Evolutionary conservation across 2,888 invertebrate species (phyloP).

Genomic region (Vesta saturnalis): DNA sequence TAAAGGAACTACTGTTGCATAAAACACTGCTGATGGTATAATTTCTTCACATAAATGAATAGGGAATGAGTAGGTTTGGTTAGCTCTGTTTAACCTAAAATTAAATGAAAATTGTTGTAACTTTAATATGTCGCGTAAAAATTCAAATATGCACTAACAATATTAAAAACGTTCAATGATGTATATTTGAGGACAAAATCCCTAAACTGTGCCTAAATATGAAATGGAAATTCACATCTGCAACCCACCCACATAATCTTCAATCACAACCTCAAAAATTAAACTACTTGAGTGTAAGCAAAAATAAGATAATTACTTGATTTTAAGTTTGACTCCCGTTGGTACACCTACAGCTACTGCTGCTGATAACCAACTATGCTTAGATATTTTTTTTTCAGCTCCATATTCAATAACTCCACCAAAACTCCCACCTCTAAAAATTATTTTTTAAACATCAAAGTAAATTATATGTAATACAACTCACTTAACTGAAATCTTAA

Average conservation of each 20-base stretch:
- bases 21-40: conserved; percentile 89
- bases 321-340: conserved; percentile 86
- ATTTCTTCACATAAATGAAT: conserved; percentile 92
- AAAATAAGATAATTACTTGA: conserved; percentile 71
- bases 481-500: conserved; percentile 83
- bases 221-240: too few relatives aligned
- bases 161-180: too few relatives aligned
- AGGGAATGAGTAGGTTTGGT: conserved; percentile 89
- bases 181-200: too few relatives aligned
- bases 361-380: conserved; percentile 88
- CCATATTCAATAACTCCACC: conserved; percentile 91
- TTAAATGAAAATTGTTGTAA: too few relatives aligned
- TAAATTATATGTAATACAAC: conserved; percentile 53
- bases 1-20: conserved; percentile 90
- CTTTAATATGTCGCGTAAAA: too few relatives aligned
- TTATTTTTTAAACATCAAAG: neutral
- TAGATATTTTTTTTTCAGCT: conserved; percentile 91
- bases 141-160: too few relatives aligned
- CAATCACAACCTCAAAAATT: too few relatives aligned
- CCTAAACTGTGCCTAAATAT: too few relatives aligned
- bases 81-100: conserved; percentile 82
- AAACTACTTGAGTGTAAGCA: too few relatives aligned
- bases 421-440: conserved; percentile 80
- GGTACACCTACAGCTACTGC: conserved; percentile 87
- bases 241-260: too few relatives aligned